Conservation (phyloP, 2,113 vertebrate genomes). For the Trematocara marginatum region DNA sequence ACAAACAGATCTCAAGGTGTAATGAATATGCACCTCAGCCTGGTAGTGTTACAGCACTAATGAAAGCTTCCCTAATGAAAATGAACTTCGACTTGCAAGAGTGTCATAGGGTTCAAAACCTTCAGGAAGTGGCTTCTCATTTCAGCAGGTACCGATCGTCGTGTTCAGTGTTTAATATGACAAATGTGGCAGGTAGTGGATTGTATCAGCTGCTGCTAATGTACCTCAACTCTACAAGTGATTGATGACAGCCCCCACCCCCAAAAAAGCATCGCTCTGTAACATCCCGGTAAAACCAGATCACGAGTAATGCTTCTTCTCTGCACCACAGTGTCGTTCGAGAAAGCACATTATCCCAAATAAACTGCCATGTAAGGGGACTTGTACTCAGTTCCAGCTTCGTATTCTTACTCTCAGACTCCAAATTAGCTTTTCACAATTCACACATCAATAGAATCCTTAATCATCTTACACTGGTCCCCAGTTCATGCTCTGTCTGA, state of each 20-base stretch:
- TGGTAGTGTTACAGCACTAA: neutral
- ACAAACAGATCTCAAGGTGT: neutral
- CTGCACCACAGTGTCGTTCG: neutral
- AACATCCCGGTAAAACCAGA: neutral
- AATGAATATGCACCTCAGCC: neutral
- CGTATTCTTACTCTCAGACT: neutral
- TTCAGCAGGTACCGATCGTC: neutral
- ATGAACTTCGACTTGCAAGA: neutral
- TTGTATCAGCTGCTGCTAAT: neutral
- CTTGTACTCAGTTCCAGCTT: neutral
- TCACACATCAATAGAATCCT: neutral
- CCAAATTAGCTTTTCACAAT: neutral
- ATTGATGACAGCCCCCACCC: neutral
- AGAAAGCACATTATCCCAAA: neutral
- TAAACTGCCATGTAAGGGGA: neutral
- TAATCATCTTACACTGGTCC: neutral
- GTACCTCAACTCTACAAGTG: neutral
- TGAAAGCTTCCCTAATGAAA: neutral
- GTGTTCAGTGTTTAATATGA: neutral
- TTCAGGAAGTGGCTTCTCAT: neutral
- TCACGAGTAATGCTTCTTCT: neutral
- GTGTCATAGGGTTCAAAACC: neutral
- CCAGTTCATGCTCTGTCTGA: neutral
- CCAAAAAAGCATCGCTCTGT: neutral
- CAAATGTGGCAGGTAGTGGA: neutral